Conservation (phyloP, 2,888 invertebrate species). For the Lepetodrilus schrolli region DNA sequence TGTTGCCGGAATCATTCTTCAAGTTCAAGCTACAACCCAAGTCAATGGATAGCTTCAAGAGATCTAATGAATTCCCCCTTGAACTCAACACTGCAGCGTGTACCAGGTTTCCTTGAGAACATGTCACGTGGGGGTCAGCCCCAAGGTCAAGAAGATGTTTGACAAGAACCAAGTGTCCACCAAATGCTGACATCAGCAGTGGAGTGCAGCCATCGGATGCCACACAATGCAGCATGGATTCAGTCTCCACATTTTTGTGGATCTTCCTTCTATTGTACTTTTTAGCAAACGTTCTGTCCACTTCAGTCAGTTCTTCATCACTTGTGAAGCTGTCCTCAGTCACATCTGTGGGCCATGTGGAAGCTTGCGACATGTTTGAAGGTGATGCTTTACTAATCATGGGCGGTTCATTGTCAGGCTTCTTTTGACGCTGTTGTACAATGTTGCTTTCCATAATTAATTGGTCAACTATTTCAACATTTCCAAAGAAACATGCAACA, state of each 20-base stretch:
- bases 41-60: slow-evolving; percentile 44
- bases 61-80: slow-evolving; percentile 35
- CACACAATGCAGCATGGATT: slow-evolving; percentile 38
- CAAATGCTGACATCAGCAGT: slow-evolving; percentile 50
- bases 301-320: neutral
- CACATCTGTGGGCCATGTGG: no score
- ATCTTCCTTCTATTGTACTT: neutral
- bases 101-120: slow-evolving; percentile 49
- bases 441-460: slow-evolving; percentile 33
- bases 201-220: slow-evolving; percentile 48
- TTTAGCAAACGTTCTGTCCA: neutral
- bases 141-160: slow-evolving; percentile 45
- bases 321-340: neutral
- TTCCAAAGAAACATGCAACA: slow-evolving; percentile 43
- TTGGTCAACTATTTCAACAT: slow-evolving; percentile 32
- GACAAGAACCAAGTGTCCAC: slow-evolving; percentile 45
- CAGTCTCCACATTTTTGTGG: neutral
- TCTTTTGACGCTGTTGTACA: no score
- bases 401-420: no score
- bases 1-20: slow-evolving; percentile 51
- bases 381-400: neutral
- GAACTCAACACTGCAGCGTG: slow-evolving; percentile 51
- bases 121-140: slow-evolving; percentile 44
- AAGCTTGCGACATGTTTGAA: neutral
- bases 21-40: slow-evolving; percentile 48